A percentile compares a stretch with the other conserved stretches of the same genome.
Conservation (phyloP, 2,888 invertebrate species). For the Dastarcus helophoroides region DNA sequence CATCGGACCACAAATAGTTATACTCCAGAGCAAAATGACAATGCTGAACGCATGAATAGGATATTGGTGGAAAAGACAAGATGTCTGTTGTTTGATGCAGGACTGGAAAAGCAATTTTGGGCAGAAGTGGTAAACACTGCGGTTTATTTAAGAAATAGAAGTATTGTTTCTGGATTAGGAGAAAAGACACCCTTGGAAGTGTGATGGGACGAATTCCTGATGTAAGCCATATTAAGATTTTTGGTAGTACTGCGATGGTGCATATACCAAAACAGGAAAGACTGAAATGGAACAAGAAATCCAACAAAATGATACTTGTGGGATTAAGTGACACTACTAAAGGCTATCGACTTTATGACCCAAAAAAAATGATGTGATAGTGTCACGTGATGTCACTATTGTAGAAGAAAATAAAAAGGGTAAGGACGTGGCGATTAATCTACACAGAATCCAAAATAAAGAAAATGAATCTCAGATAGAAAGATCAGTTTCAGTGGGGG, state of each 20-base stretch:
- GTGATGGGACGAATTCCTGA: conserved; percentile 9
- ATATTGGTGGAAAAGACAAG: conserved; percentile 15
- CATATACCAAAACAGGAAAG: conserved; percentile 8
- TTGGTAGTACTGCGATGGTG: conserved; percentile 6
- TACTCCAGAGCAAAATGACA: conserved; percentile 21
- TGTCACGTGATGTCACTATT: conserved; percentile 11
- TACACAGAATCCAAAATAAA: too few relatives aligned
- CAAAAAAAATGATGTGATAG: conserved; percentile 6
- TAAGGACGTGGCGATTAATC: too few relatives aligned
- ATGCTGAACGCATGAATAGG: conserved; percentile 15
- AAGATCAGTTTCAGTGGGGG: too few relatives aligned
- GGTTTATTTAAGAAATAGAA: conserved; percentile 8
- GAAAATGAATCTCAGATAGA: too few relatives aligned
- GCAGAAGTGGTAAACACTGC: conserved; percentile 12
- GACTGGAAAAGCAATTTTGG: conserved; percentile 9
- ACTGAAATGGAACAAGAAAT: conserved; percentile 11
- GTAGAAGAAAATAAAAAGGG: conserved; percentile 2
- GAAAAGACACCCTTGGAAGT: conserved; percentile 10
- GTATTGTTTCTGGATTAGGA: conserved; percentile 5
- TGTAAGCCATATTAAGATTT: conserved; percentile 5
- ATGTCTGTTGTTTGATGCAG: conserved; percentile 7
- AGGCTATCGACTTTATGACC: conserved; percentile 13
- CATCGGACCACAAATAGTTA: conserved; percentile 18
- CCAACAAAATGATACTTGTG: conserved; percentile 8
- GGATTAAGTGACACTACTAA: conserved; percentile 13